phyloP scores from a whole-genome alignment of 2,113 vertebrate genomes.

The Halichoeres trimaculatus region DNA sequence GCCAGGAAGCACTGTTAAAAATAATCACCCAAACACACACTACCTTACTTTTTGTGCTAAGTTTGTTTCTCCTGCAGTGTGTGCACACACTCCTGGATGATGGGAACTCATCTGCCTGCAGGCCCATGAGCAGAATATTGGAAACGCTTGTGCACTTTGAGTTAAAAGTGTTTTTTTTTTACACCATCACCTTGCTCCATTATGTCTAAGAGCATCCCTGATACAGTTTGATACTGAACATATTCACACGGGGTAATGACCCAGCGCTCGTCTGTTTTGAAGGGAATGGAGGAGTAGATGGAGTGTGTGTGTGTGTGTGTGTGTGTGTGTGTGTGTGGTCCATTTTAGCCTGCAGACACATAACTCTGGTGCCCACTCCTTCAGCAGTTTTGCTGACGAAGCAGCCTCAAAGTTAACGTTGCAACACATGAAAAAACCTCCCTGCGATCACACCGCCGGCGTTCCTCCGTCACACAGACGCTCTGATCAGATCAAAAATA shows the following conservation, averaged over 20 bases:
- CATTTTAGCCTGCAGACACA: constrained; percentile 20
- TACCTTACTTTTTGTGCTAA: too few species aligned
- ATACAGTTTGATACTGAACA: neutral
- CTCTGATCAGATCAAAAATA: constrained; percentile 20
- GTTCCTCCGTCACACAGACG: neutral
- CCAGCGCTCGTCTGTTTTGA: neutral
- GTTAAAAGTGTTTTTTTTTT: neutral
- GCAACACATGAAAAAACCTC: neutral
- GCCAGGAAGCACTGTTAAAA: too few species aligned
- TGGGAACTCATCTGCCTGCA: neutral
- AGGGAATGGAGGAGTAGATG: neutral
- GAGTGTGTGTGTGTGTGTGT: constrained; percentile 9
- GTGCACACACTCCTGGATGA: neutral
- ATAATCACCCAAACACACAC: too few species aligned
- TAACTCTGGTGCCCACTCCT: constrained; percentile 22
- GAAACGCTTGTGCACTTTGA: neutral
- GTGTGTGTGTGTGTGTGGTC: constrained; percentile 6
- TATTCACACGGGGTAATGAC: neutral
- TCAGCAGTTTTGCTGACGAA: constrained; percentile 30
- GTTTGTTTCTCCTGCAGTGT: too few species aligned
- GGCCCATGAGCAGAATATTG: neutral
- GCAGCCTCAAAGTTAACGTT: constrained; percentile 9
- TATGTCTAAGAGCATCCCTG: neutral
- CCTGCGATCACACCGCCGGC: neutral
- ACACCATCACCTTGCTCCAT: neutral